phyloP scores from a whole-genome alignment of 2,113 vertebrate genomes.

The Illadopsis cleaveri region DNA sequence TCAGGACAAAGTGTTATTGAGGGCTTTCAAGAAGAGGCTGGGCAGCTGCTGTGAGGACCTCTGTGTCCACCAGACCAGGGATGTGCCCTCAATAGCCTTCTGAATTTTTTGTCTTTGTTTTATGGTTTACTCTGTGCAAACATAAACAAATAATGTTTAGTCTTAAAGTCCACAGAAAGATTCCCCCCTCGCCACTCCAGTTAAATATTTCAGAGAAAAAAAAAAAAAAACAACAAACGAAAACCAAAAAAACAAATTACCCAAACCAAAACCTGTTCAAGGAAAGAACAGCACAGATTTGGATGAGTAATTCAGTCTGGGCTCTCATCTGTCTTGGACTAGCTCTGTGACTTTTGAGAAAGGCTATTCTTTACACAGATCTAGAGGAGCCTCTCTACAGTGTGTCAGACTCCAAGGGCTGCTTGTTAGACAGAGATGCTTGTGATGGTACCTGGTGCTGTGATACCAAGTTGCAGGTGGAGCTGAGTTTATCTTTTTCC shows the following conservation, averaged over 20 bases:
- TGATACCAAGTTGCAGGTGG: not conserved
- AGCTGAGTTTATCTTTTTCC: not conserved
- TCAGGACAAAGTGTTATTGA: not conserved
- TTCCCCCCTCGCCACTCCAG: accelerated
- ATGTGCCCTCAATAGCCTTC: not conserved
- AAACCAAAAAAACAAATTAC: not conserved
- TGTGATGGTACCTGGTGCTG: not conserved
- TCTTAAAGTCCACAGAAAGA: not conserved
- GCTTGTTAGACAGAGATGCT: not conserved
- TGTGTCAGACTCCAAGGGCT: not conserved
- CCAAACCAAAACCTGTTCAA: not conserved
- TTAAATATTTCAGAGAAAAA: not conserved
- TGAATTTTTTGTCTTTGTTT: not conserved
- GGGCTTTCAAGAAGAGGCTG: not conserved
- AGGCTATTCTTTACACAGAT: not conserved
- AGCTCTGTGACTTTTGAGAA: not conserved
- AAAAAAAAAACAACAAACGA: not conserved
- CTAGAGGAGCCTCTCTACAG: not conserved
- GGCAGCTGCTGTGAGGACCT: not conserved
- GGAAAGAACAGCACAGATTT: not conserved
- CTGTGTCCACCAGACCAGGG: not conserved
- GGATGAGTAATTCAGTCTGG: not conserved
- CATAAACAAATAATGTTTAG: not conserved
- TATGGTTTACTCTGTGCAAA: not conserved
- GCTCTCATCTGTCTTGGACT: not conserved